Evolutionary conservation across 2,888 invertebrate species (phyloP), one percentile per base, ranked within the genome.

Genomic region (Parnassius apollo): DNA sequence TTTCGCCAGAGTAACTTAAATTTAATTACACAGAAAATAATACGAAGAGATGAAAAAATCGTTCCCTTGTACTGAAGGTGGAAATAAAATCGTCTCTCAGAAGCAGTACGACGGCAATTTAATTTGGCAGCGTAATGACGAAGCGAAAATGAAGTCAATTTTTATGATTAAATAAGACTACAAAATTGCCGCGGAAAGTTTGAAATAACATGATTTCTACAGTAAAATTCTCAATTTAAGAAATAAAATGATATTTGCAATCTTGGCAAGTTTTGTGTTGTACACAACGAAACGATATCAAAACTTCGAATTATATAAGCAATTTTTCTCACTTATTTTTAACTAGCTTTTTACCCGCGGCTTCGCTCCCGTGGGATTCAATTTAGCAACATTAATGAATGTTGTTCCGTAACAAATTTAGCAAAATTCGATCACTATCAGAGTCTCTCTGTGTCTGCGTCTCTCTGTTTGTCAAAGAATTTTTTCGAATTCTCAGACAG

Each of bases 111-210:
- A 56, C 51, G 63, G 63, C 63, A 64, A 64, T 64, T 64, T 51
- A 59, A 64, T 59, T 59, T 64, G 59, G 63, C 48, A 59, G 42
- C 63, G 56, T 64, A 56, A 64, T 59, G 48, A 52, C 51, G 56
- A 56, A 52, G 63, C 48, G 63, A 57, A 63, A 64, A 64, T 64
- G 59, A 64, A 64, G 63, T 64, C 56, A 64, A 64, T 64, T 64
- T 64, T 64, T 59, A 64, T 64, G 63, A 64, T 64, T 64, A 64
- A 64, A 64, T 64, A 64, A 64, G 63, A 64, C 59, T 59, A 52
- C 51, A 57, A 48, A 64, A 56, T 59, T 64, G 59, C 56, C 51
- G 50, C n/a, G 35, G 63, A 52, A 56, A 59, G 59, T 64, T 64
- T 64, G 12, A 51, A 57, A 51, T 61, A 46, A 45, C 56, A 56